Conservation (phyloP, 1,140 invertebrate genomes). For the Drosophila nasuta region DNA sequence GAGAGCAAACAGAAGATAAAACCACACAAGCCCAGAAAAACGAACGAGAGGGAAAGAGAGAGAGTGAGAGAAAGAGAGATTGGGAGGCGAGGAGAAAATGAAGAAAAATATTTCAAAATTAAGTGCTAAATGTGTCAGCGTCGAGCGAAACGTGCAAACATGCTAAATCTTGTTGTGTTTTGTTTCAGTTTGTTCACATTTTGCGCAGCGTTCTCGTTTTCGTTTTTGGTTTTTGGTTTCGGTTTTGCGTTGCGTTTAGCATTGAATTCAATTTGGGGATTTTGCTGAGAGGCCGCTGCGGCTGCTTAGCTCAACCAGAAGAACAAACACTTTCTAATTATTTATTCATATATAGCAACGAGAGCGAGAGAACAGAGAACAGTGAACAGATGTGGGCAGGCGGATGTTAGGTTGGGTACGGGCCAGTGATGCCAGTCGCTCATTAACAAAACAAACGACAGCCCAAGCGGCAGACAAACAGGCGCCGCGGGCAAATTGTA, state of each 20-base stretch:
- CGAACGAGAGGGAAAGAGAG: too few species aligned
- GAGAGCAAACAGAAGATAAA: conserved; percentile 7
- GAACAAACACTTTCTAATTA: conserved; percentile 55
- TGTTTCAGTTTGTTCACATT: conserved; percentile 1
- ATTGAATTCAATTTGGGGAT: conserved; percentile 25
- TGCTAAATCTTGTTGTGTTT: conserved; percentile 32
- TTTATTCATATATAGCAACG: conserved; percentile 33
- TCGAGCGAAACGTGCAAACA: conserved; percentile 13
- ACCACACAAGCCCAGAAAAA: neutral
- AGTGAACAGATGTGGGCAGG: neutral
- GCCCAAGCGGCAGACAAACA: conserved; percentile 42
- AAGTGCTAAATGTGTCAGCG: conserved; percentile 48
- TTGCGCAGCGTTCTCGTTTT: neutral
- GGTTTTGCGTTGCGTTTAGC: conserved; percentile 5
- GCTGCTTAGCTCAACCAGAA: conserved; percentile 40
- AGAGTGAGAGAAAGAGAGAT: too few species aligned
- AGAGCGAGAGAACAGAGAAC: too few species aligned
- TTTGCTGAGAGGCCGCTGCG: conserved; percentile 8
- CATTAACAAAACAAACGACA: conserved; percentile 58
- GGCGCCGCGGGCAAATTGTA: conserved; percentile 33
- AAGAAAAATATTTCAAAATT: conserved; percentile 35
- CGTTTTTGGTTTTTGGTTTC: too few species aligned
- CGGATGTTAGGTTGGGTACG: neutral
- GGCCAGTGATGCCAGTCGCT: conserved; percentile 26
- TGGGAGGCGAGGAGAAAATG: neutral